Base-by-base conservation (phyloP, 92 coral and sea anemone species). In the Virgularia gustaviana region DNA sequence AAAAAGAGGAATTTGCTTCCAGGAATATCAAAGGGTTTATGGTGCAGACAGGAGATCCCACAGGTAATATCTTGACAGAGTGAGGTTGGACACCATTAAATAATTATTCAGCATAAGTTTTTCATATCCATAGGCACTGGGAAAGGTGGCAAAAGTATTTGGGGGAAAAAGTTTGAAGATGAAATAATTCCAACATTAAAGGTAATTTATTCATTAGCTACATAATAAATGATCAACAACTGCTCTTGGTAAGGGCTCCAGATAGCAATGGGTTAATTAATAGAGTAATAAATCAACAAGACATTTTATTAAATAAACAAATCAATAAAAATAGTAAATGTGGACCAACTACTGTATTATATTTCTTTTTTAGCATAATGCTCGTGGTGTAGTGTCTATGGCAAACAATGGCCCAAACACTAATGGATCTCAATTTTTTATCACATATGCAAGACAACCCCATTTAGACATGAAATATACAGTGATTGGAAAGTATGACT, bases 381-480 rank as follows among this genome's bases (percentile, higher is more conserved):
- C 88, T 9, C 79, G 97, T 83, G 97, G 97, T 33, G 75, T 88
- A 9, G 71, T 91, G 55, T 91, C 97, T 23, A 91, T 91, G 97
- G 97, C 97, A 35, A 91, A 91, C 75, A 88, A 70, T 75, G 97
- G 97, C 6, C 95, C 90, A 13, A 87, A 91, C 71, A 91, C 91
- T 7, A 88, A 88, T 76, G 91, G 97, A 13, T 83, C 97, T 9
- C 96, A 88, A 81, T 88, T 91, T 65, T 91, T 88, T 65, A 85
- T 91, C 84, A 83, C 90, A 18, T 91, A 91, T 70, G 95, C 79
- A 23, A 91, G 85, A 62, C 97, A 91, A 72, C 97, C 97, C 3
- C 97, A 91, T 76, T 74, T 91, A 10, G 97, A 91, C 56, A 91
- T 91, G 97, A 91, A 91, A 49, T 91, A 91, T 76, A 91, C 97